Percentiles rank a stretch among this genome's conserved stretches.
Conservation (phyloP, 1,140 invertebrate genomes). For the Chymomyza costata region DNA sequence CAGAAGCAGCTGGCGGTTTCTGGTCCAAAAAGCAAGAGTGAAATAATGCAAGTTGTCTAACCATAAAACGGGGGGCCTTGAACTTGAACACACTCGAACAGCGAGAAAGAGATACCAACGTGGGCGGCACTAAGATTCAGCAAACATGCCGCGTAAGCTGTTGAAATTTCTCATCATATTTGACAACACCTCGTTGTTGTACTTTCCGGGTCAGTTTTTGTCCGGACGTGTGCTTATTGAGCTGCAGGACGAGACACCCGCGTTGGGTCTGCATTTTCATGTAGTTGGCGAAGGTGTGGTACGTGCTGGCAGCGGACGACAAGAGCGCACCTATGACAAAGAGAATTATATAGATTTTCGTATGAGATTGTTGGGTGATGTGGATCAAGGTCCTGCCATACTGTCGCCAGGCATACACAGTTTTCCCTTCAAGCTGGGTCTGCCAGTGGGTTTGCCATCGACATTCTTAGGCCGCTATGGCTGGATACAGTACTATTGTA, state of each 20-base stretch:
- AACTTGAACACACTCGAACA: too few relatives aligned
- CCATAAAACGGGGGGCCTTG: too few relatives aligned
- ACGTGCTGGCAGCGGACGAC: conserved; percentile 82
- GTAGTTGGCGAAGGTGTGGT: conserved; percentile 95
- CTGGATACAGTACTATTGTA: conserved; percentile 97
- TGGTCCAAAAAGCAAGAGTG: too few relatives aligned
- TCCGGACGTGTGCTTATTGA: conserved; percentile 93
- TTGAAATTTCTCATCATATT: conserved; percentile 95
- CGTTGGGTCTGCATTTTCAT: conserved; percentile 93
- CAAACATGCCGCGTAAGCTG: conserved; percentile 87
- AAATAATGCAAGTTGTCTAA: too few relatives aligned
- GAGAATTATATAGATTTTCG: conserved; percentile 97
- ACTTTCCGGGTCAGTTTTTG: conserved; percentile 94
- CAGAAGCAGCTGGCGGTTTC: too few relatives aligned
- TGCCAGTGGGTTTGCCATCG: conserved; percentile 92
- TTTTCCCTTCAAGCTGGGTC: conserved; percentile 94
- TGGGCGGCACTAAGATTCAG: neutral
- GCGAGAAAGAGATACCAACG: neutral
- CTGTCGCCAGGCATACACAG: conserved; percentile 96
- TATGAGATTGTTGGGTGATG: conserved; percentile 92
- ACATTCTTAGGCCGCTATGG: conserved; percentile 96
- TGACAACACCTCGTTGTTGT: conserved; percentile 93
- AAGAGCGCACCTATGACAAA: conserved; percentile 90
- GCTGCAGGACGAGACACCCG: conserved; percentile 93
- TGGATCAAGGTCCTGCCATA: conserved; percentile 86